A percentile compares a stretch with the other conserved stretches of the same genome.
These are phyloP conservation scores for Orthonychiurus folsomi DNA, from an alignment of 2,888 invertebrate genomes.

Conservation along the genomic window DNA sequence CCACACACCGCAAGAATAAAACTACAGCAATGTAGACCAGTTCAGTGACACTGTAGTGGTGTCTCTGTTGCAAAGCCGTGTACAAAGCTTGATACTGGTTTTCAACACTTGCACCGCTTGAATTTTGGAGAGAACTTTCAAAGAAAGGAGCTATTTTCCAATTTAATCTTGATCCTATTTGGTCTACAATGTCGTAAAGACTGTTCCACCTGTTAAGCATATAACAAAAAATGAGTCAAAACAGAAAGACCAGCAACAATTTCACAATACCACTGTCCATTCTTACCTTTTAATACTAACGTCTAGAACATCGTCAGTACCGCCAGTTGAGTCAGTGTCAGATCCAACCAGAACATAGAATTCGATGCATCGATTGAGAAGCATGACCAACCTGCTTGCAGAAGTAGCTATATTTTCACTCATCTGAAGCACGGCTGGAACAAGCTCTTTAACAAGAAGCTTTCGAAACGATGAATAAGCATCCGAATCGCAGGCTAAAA, in stretches of 20 bases:
- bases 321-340: constrained; percentile 10
- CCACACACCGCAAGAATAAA: constrained; percentile 32
- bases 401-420: constrained; percentile 28
- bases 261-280: neutral
- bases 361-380: constrained; percentile 36
- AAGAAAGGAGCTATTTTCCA: constrained; percentile 37
- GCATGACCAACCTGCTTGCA: constrained; percentile 22
- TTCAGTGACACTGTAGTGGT: constrained; percentile 23
- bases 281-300: constrained; percentile 7
- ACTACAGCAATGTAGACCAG: constrained; percentile 33
- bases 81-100: constrained; percentile 24
- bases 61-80: constrained; percentile 21
- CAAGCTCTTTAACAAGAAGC: constrained; percentile 33
- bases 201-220: constrained; percentile 33
- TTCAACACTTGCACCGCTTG: constrained; percentile 24
- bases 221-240: neutral
- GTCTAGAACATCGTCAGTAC: constrained; percentile 8
- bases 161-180: constrained; percentile 27
- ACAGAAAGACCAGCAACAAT: neutral
- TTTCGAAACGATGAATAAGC: constrained; percentile 32
- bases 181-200: constrained; percentile 30
- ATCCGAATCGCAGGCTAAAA: constrained; percentile 32
- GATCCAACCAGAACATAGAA: constrained; percentile 31
- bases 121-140: constrained; percentile 16
- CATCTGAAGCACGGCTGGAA: constrained; percentile 36